Percentiles rank a stretch among this genome's conserved stretches.
phyloP scores from a whole-genome alignment of 2,888 invertebrate species.

The Sussaba pulchella region DNA sequence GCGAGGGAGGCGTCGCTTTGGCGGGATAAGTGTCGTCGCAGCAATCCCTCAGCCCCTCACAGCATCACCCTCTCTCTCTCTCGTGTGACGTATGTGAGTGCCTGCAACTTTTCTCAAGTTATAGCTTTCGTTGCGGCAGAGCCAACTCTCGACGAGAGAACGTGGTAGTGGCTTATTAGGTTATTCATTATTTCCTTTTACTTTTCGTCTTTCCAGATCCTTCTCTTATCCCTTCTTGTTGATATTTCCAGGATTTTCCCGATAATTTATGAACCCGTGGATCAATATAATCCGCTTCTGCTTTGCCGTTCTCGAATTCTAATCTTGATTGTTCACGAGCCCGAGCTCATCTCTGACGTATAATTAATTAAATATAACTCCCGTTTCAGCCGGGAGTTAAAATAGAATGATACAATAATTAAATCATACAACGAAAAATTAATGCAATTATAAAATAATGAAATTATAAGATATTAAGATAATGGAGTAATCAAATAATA shows the following conservation, averaged over 20 bases:
- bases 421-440: too few species aligned
- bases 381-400: not conserved
- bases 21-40: slow-evolving; percentile 71
- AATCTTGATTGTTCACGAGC: not conserved
- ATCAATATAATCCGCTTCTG: not conserved
- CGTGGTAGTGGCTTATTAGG: slow-evolving; percentile 67
- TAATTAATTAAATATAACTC: not conserved
- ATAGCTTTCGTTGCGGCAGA: slow-evolving; percentile 53
- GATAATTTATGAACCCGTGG: slow-evolving; percentile 46
- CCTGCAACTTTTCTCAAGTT: slow-evolving; percentile 71
- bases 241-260: slow-evolving; percentile 35
- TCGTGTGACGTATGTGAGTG: slow-evolving; percentile 70
- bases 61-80: slow-evolving; percentile 30
- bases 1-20: slow-evolving; percentile 74
- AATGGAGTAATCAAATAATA: too few species aligned
- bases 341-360: not conserved
- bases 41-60: slow-evolving; percentile 23
- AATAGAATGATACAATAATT: too few species aligned
- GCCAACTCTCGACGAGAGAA: slow-evolving; percentile 47
- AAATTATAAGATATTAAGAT: too few species aligned
- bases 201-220: slow-evolving; percentile 4
- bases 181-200: slow-evolving; percentile 58
- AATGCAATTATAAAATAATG: too few species aligned
- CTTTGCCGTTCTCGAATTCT: slow-evolving; percentile 4
- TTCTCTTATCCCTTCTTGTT: slow-evolving; percentile 1